Conservation (phyloP, 2,888 invertebrate genomes). For the Tigriopus californicus region DNA sequence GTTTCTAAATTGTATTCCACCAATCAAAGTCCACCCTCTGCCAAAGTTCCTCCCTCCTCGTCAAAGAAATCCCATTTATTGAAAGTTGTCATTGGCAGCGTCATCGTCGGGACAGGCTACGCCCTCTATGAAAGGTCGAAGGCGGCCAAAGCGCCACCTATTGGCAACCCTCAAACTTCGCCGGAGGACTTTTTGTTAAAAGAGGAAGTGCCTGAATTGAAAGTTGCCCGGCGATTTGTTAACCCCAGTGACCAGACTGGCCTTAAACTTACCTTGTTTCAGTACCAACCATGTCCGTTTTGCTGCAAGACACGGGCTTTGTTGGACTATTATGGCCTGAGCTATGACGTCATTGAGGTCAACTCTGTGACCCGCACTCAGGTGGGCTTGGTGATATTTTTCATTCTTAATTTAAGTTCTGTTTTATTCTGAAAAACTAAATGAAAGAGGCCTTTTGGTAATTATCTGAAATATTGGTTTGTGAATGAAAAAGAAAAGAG, state of each 20-base stretch:
- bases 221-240: constrained; percentile 33
- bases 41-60: too few species aligned
- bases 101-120: not conserved
- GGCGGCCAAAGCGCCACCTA: not conserved
- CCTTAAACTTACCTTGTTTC: constrained; percentile 44
- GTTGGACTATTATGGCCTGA: constrained; percentile 76
- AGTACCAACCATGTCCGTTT: constrained; percentile 94
- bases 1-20: too few species aligned
- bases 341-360: constrained; percentile 89
- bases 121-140: not conserved
- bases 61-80: not conserved
- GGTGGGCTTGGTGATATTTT: not conserved
- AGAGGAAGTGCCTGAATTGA: not conserved
- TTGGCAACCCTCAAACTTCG: not conserved
- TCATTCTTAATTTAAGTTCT: too few species aligned
- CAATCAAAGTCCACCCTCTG: too few species aligned
- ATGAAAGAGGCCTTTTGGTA: too few species aligned
- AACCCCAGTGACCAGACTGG: constrained; percentile 44
- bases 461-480: too few species aligned
- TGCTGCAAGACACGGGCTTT: constrained; percentile 76
- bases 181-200: not conserved
- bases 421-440: too few species aligned
- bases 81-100: not conserved
- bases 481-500: too few species aligned
- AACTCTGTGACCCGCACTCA: constrained; percentile 74